These are phyloP conservation scores for Anoncus sp. DNA, from an alignment of 2,888 invertebrate genomes.

Conservation along the genomic window DNA sequence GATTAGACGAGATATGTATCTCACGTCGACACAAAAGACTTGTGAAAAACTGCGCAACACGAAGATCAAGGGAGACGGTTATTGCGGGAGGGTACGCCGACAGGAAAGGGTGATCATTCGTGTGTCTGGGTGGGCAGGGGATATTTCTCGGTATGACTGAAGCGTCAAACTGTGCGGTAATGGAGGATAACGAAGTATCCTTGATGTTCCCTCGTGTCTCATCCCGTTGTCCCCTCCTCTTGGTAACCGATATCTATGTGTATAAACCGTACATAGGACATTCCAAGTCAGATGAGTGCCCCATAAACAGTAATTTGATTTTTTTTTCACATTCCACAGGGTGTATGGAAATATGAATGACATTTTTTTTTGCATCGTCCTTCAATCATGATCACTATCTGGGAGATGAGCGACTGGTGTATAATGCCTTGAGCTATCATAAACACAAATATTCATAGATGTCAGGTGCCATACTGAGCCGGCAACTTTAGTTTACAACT, in stretches of 20 bases:
- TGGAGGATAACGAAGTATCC: conserved; percentile 60
- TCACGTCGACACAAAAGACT: conserved; percentile 4
- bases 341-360: background rate
- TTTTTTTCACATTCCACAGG: background rate
- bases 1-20: conserved; percentile 13
- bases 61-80: conserved; percentile 4
- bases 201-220: conserved; percentile 33
- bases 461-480: too few relatives aligned
- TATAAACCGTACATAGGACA: background rate
- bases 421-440: too few relatives aligned
- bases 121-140: conserved; percentile 11
- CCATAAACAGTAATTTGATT: background rate
- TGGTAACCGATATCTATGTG: conserved; percentile 5
- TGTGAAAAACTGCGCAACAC: background rate
- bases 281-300: background rate
- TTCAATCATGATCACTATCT: too few relatives aligned
- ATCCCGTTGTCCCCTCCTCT: conserved; percentile 1
- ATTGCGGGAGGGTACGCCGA: background rate
- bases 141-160: conserved; percentile 33
- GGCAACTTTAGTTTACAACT: too few relatives aligned
- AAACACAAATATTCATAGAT: too few relatives aligned
- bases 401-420: too few relatives aligned
- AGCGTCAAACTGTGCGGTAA: conserved; percentile 37
- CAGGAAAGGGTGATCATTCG: conserved; percentile 26
- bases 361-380: too few relatives aligned